Conservation (phyloP, 2,797 vertebrate genomes). For the Leuciscus waleckii region DNA sequence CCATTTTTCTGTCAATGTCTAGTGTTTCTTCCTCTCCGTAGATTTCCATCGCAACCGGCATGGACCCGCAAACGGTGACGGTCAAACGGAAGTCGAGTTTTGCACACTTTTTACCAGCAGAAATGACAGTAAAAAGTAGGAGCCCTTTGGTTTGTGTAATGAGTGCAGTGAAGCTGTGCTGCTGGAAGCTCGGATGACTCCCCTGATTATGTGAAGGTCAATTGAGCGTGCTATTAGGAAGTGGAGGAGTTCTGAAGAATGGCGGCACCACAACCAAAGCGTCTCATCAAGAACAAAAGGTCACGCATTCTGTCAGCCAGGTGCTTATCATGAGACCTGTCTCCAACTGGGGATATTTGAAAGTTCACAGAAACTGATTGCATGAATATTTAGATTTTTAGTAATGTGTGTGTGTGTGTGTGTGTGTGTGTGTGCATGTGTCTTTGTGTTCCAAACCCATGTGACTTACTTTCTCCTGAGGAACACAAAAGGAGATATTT, state of each 20-base stretch:
- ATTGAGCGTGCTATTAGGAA: constrained; percentile 45
- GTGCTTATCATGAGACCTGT: constrained; percentile 32
- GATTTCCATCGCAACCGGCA: constrained; percentile 7
- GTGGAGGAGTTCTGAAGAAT: constrained; percentile 18
- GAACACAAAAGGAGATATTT: not conserved
- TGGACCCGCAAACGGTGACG: not conserved
- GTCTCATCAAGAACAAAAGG: constrained; percentile 37
- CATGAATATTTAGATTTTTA: constrained; percentile 15
- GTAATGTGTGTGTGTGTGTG: not conserved
- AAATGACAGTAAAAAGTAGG: not conserved
- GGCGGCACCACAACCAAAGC: constrained; percentile 6
- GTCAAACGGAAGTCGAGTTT: not conserved
- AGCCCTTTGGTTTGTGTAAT: constrained; percentile 47
- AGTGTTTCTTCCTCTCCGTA: not conserved
- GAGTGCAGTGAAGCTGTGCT: constrained; percentile 45
- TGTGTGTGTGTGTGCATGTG: not conserved
- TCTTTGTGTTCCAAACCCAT: not conserved
- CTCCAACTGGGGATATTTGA: not conserved
- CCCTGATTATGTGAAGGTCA: constrained; percentile 49
- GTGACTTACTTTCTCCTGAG: not conserved
- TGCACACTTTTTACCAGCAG: constrained; percentile 7
- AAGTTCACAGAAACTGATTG: constrained; percentile 8
- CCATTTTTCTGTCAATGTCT: not conserved
- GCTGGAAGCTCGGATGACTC: constrained; percentile 36
- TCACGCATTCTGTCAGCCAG: constrained; percentile 29